phyloP scores from a whole-genome alignment of 2,113 vertebrate species.

The Lampris megalopsis region DNA sequence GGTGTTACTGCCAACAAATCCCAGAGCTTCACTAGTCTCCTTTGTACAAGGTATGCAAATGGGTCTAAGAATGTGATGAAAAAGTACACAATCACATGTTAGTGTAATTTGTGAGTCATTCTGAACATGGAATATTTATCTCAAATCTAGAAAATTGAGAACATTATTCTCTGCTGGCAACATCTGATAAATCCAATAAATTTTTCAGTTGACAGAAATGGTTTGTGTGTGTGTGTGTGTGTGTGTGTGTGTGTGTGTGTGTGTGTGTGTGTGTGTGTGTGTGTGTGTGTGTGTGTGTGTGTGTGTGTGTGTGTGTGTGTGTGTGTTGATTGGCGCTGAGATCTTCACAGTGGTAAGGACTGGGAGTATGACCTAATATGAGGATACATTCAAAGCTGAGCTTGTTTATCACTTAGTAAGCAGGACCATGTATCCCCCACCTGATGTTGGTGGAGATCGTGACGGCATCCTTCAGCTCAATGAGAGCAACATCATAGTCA shows the following conservation, averaged over 20 bases:
- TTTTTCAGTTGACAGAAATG: background rate
- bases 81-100: background rate
- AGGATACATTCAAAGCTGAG: too few relatives aligned
- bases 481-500: conserved; percentile 82
- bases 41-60: conserved; percentile 84
- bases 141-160: background rate
- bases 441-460: background rate
- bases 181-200: background rate
- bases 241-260: background rate
- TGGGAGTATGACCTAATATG: too few relatives aligned
- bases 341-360: background rate
- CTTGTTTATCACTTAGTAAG: too few relatives aligned
- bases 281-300: background rate
- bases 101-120: background rate
- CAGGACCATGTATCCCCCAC: conserved; percentile 34
- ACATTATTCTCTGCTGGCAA: conserved; percentile 19
- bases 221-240: background rate
- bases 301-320: background rate
- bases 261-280: background rate
- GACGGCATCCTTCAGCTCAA: conserved; percentile 57
- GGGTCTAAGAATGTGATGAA: conserved; percentile 59
- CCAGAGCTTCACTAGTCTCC: conserved; percentile 72
- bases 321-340: background rate
- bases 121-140: background rate
- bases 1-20: conserved; percentile 42